Conservation (phyloP, 2,888 invertebrate species). For the Drosophila quasianomalipes region DNA sequence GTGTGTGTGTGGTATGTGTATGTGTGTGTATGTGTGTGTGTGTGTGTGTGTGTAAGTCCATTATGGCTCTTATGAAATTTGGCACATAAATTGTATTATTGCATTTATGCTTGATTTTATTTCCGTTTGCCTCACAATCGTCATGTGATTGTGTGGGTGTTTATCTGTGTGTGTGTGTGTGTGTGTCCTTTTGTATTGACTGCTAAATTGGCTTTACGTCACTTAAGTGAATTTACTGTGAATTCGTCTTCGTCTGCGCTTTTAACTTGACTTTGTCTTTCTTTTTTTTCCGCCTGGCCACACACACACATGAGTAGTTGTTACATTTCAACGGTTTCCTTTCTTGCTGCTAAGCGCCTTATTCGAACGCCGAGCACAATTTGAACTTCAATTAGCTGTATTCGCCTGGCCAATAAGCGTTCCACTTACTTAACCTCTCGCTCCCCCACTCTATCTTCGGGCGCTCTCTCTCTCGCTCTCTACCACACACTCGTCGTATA, state of each 20-base stretch:
- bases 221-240: constrained; percentile 68
- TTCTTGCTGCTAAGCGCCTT: constrained; percentile 47
- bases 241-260: constrained; percentile 63
- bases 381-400: constrained; percentile 79
- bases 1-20: constrained; percentile 11
- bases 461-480: neutral
- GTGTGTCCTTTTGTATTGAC: constrained; percentile 57
- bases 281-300: constrained; percentile 6
- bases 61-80: constrained; percentile 74
- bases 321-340: constrained; percentile 73
- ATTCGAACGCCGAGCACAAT: constrained; percentile 57
- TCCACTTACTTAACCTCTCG: constrained; percentile 45
- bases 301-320: constrained; percentile 24
- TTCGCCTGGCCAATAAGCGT: constrained; percentile 67
- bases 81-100: constrained; percentile 81
- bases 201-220: constrained; percentile 76
- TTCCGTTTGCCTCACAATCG: constrained; percentile 74
- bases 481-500: constrained; percentile 44
- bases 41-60: constrained; percentile 59
- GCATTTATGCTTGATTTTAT: constrained; percentile 82
- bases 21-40: constrained; percentile 10
- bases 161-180: constrained; percentile 32
- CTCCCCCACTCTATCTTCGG: neutral
- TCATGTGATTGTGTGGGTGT: constrained; percentile 61
- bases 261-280: constrained; percentile 29